Conservation (phyloP, 1,140 invertebrate genomes). For the Apis cerana region DNA sequence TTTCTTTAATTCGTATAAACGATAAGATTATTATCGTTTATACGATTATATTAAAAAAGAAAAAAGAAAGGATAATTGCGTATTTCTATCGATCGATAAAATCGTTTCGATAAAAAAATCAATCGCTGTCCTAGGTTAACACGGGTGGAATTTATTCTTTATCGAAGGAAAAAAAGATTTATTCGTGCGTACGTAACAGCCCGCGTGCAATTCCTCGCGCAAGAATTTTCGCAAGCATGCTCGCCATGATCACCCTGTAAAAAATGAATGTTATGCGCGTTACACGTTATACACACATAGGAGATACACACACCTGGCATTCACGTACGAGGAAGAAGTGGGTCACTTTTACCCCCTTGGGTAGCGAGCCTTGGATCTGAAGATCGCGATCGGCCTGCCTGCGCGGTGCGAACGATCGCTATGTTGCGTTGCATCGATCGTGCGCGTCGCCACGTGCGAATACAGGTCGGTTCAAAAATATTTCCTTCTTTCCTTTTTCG, state of each 20-base stretch:
- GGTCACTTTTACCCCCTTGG: constrained; percentile 65
- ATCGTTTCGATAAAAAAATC: too few species aligned
- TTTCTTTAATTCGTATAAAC: too few species aligned
- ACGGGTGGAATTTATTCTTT: too few species aligned
- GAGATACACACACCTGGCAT: background rate
- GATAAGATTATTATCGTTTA: too few species aligned
- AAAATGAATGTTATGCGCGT: constrained; percentile 11
- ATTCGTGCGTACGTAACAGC: too few species aligned
- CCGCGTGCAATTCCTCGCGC: background rate
- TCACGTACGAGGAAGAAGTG: constrained; percentile 49
- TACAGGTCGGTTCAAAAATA: constrained; percentile 3
- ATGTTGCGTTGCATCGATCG: constrained; percentile 27
- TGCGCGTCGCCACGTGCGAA: constrained; percentile 4
- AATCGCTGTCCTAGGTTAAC: too few species aligned
- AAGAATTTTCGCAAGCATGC: constrained; percentile 1
- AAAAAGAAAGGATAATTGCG: too few species aligned
- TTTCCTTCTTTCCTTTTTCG: background rate
- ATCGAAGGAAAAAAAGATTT: background rate
- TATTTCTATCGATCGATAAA: too few species aligned
- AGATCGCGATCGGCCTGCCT: constrained; percentile 56
- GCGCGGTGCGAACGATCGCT: constrained; percentile 40
- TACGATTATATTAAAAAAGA: too few species aligned
- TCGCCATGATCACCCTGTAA: background rate
- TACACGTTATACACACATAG: background rate
- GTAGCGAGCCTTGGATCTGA: constrained; percentile 54